Evolutionary conservation across 1,140 invertebrate genomes (phyloP), one percentile per base, ranked within the genome.

Genomic region (Samia ricini): DNA sequence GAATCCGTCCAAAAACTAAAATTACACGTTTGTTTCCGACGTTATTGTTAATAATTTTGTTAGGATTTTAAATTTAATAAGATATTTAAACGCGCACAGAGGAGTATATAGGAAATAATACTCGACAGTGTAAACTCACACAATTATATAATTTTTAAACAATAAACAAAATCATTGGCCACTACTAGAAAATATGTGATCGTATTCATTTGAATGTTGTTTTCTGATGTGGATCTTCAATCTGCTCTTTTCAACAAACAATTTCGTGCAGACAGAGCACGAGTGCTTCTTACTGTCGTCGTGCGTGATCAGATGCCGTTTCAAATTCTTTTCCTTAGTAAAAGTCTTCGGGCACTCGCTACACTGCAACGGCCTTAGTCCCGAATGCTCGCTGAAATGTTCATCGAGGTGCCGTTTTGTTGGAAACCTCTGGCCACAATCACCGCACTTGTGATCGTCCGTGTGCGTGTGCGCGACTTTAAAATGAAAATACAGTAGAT

Each of bases 181-280:
- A 8, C 33, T 42, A 1, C 12, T 12, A 42, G 33, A 42, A 42
- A 42, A 12, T 1, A 42, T 15, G 12, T 12, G 33, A 15, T 42
- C 33, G 33, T 42, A 12, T 12, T 12, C 33, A 10, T 68, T 66
- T 12, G 71, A 62, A 52, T 77, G 71, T 23, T 74, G 68, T n/a
- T 67, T 55, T 50, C 59, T 68, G 64, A 77, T 69, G 61, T 79
- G 77, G 10, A 59, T 59, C 36, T 73, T 72, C 64, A 67, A 74
- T 5, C 63, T 68, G 5, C 66, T 68, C 42, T 61, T 69, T 49
- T 93, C 92, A 50, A 89, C 90, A 72, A 93, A 93, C 15, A 85
- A 74, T 62, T 92, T 91, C 4, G 90, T 91, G 70, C 94, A 94
- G 12, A 92, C 63, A 66, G 92, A 80, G 73, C 94, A 94, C 23